Conservation (phyloP, 2,888 invertebrate species). For the Fissipunctia ypsillon region DNA sequence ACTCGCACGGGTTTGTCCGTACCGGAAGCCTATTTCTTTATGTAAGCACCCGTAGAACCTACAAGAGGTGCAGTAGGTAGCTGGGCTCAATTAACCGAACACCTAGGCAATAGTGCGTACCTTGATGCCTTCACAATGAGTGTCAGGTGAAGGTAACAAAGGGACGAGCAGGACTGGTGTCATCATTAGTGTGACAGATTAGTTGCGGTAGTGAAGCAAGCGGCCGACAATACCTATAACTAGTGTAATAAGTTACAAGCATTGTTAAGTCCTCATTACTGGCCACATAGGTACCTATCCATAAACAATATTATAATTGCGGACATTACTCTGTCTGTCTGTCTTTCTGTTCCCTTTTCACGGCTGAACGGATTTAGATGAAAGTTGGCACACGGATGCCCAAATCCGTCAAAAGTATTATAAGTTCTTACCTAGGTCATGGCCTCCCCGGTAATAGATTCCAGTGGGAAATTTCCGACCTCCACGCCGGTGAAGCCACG, state of each 20-base stretch:
- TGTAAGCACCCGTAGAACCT: no score
- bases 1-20: no score
- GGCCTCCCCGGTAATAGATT: neutral
- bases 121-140: constrained; percentile 1
- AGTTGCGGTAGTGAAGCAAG: constrained; percentile 1
- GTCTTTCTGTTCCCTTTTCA: neutral
- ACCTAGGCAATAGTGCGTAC: neutral
- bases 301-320: neutral
- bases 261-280: neutral
- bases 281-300: neutral
- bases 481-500: neutral
- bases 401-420: no score
- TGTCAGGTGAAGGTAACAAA: neutral
- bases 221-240: neutral
- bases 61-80: neutral
- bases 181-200: constrained; percentile 14
- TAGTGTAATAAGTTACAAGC: neutral
- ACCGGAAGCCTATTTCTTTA: no score
- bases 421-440: no score
- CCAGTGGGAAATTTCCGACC: neutral
- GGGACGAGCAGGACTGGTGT: neutral
- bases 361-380: neutral
- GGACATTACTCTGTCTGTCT: neutral
- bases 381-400: neutral
- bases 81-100: neutral